Conservation (phyloP, 2,797 vertebrate species). For the Luscinia megarhynchos region DNA sequence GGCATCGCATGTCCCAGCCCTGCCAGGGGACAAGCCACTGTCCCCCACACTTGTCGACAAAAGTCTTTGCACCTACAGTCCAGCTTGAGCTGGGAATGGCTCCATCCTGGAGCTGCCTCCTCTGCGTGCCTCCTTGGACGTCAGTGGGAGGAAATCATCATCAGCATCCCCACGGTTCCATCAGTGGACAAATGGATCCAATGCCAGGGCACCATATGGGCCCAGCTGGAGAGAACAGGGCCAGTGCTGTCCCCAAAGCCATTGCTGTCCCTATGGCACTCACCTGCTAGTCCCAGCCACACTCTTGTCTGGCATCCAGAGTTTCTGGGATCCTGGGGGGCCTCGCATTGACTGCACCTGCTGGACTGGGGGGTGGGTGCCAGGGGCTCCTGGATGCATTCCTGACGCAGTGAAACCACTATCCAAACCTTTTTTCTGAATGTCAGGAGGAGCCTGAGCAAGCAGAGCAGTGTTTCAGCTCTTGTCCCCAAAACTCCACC, state of each 20-base stretch:
- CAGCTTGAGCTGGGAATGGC: not conserved
- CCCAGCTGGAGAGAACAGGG: not conserved
- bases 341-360: not conserved
- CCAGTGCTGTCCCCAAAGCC: not conserved
- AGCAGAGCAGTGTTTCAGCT: not conserved
- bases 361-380: not conserved
- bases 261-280: not conserved
- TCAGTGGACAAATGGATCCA: not conserved
- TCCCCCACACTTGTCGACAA: not conserved
- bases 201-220: not conserved
- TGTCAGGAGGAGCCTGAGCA: accelerated
- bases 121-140: not conserved
- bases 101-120: not conserved
- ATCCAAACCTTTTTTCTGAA: accelerated
- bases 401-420: accelerated
- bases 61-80: not conserved
- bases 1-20: accelerated
- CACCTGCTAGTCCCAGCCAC: not conserved
- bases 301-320: not conserved
- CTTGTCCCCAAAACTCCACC: not conserved
- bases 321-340: not conserved
- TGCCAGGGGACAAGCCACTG: not conserved
- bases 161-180: not conserved
- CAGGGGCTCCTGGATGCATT: not conserved
- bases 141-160: not conserved